Evolutionary conservation across 2,888 invertebrate species (phyloP).

Genomic region (Lamellibrachia satsuma): DNA sequence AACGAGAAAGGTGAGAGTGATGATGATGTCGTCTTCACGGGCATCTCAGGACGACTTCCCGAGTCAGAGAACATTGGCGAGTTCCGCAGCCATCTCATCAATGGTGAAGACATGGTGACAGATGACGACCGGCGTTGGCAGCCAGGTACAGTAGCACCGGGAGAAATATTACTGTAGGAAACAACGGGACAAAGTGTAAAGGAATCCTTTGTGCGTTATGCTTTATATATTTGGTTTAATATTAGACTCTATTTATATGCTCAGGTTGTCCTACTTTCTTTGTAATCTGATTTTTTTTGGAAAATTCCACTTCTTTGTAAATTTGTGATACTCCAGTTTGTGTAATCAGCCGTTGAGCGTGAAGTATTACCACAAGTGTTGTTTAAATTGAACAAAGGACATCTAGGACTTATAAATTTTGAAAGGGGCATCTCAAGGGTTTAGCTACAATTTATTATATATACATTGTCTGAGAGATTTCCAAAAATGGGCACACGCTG

Average conservation of each 20-base stretch:
- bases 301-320: conserved; percentile 1
- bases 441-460: neutral
- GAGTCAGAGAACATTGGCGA: conserved; percentile 91
- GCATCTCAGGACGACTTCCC: conserved; percentile 77
- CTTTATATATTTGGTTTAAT: neutral
- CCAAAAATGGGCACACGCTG: neutral
- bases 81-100: conserved; percentile 89
- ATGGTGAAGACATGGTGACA: conserved; percentile 90
- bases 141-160: conserved; percentile 34
- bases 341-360: neutral
- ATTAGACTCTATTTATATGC: neutral
- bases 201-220: neutral
- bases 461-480: neutral
- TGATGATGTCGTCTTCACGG: conserved; percentile 66
- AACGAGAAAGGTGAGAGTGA: neutral
- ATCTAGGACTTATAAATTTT: neutral
- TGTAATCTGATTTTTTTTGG: neutral
- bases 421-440: neutral
- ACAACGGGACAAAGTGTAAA: neutral
- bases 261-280: neutral
- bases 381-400: neutral
- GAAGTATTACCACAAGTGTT: neutral
- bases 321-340: neutral
- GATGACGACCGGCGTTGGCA: conserved; percentile 69
- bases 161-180: neutral